Evolutionary conservation across 2,797 vertebrate species (phyloP).

Genomic region (Tangara arthus): DNA sequence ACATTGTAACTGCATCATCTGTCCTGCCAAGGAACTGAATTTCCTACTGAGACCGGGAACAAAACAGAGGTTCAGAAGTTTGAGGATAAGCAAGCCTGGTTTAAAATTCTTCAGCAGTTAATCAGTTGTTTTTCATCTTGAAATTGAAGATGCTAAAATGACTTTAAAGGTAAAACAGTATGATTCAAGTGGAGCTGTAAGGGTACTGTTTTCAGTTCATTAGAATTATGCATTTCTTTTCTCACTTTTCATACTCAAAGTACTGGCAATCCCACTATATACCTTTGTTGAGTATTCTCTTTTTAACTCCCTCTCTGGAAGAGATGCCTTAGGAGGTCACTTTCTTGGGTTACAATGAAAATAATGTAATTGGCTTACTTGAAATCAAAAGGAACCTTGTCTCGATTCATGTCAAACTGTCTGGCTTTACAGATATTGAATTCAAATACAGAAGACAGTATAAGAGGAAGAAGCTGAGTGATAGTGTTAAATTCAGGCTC

Average conservation of each 20-base stretch:
- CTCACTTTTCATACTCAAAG: background rate
- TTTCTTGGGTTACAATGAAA: constrained; percentile 14
- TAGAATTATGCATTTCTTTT: background rate
- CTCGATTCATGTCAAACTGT: background rate
- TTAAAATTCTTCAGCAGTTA: background rate
- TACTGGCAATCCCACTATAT: background rate
- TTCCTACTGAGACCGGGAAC: background rate
- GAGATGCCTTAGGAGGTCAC: background rate
- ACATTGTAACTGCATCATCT: background rate
- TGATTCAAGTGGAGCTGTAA: background rate
- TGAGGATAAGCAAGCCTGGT: background rate
- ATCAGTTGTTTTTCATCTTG: background rate
- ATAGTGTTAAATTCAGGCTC: background rate
- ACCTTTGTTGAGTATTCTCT: background rate
- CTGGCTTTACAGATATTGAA: background rate
- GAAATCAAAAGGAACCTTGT: constrained; percentile 29
- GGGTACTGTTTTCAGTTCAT: background rate
- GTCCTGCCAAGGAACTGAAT: background rate
- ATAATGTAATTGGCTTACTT: constrained; percentile 8
- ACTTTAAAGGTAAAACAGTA: background rate
- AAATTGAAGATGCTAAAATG: background rate
- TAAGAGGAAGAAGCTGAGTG: background rate
- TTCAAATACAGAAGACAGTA: background rate
- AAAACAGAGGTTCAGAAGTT: background rate
- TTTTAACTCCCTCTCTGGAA: background rate